Base-by-base conservation (phyloP, 1,140 invertebrate species). In the Papilio dardanus region DNA sequence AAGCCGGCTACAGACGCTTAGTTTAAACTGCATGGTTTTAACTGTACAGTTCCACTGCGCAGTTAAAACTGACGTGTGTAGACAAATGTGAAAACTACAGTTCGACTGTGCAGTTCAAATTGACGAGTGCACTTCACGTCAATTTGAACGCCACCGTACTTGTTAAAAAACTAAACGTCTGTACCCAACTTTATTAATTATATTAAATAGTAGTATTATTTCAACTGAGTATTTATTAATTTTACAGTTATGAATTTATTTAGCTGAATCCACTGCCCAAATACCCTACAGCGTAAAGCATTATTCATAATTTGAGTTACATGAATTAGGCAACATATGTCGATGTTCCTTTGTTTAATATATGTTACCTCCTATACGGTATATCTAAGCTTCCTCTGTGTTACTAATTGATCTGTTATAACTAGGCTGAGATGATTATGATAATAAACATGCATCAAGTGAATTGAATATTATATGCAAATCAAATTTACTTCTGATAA, bases 241-340 rank as follows among this genome's bases (percentile, higher is more conserved):
- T n/a, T n/a, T n/a, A n/a, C n/a, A n/a, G n/a, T n/a, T n/a, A n/a
- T n/a, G n/a, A n/a, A n/a, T n/a, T n/a, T n/a, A n/a, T 87, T 86
- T 86, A 85, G 80, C 79, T 83, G 83, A 87, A 76, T 84, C 81
- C 79, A 86, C 79, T 82, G 83, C 83, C 79, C 76, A 86, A 87
- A 87, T 87, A 83, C 82, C 86, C 81, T 78, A 74, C 80, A 80
- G 86, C 84, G 68, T 79, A 74, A 40, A 73, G 78, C 79, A 88
- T 88, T 89, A 86, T 85, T 90, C 86, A 89, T 83, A 87, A 80
- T 77, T 54, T 78, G 77, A 35, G 77, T 80, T 79, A 83, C 80
- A 74, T 73, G 83, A 81, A 84, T 83, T 83, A 79, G 71, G 33
- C 16, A 37, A 54, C 28, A 33, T 54, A 71, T 28, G 67, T 71